Conservation (phyloP, 2,113 vertebrate genomes). For the Eurypyga helias region DNA sequence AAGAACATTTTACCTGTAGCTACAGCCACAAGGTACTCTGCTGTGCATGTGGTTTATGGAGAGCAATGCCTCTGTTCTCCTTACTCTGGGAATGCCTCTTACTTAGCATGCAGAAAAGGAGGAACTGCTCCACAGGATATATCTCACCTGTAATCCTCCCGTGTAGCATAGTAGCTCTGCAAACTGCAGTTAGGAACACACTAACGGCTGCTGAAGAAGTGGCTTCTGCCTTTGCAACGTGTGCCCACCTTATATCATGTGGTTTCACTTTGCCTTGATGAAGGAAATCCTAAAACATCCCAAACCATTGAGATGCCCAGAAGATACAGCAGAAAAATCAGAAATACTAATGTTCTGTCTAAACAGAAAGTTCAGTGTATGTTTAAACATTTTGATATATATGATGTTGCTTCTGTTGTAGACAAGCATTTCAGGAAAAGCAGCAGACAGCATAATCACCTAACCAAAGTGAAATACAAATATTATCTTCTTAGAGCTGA, state of each 20-base stretch:
- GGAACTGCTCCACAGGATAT: rapidly evolving
- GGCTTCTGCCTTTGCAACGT: neutral
- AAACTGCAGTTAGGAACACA: neutral
- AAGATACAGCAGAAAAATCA: neutral
- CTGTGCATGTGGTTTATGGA: rapidly evolving
- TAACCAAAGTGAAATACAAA: neutral
- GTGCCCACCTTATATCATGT: neutral
- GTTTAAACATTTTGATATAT: neutral
- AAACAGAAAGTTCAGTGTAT: neutral
- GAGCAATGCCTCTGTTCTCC: neutral
- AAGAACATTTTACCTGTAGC: neutral
- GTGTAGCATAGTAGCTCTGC: neutral
- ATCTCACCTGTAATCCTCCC: no score
- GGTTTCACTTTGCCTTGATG: neutral
- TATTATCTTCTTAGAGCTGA: neutral
- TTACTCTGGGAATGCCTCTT: neutral
- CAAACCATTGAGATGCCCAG: neutral
- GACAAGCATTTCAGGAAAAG: neutral
- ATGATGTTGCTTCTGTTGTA: neutral
- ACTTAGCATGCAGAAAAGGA: neutral
- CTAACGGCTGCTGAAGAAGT: neutral
- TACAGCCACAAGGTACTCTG: neutral
- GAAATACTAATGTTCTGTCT: neutral
- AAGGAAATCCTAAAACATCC: neutral
- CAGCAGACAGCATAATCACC: neutral